Evolutionary conservation across 2,113 vertebrate species (phyloP), one percentile per base, ranked within the genome.

Genomic region (Gopherus flavomarginatus): DNA sequence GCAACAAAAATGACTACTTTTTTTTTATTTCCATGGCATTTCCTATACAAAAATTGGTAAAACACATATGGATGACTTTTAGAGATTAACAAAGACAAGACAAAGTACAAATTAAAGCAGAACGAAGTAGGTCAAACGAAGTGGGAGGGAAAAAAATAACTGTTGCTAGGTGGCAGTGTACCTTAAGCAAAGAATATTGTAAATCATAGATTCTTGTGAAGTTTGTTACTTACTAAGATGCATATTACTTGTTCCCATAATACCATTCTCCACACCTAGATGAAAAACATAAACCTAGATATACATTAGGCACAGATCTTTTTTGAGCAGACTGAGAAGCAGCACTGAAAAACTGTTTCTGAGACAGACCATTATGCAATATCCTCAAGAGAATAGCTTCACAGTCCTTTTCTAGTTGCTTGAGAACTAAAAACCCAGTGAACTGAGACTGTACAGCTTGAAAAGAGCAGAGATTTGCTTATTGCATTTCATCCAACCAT

Each of bases 161-260:
- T 97, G 96, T 97, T 97, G 97, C 96, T 97, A 97, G 96, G 97
- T 97, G 97, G 97, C 96, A 97, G 96, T 96, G 96, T 96, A 97
- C 97, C 90, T 97, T 97, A 96, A 97, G 94, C 84, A 96, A 97
- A 97, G 96, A 97, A 94, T 38, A 96, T 50, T 85, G 27, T 86
- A 97, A 94, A 91, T 87, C 89, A 92, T 2, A 77, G 65, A 90
- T 29, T 88, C 87, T 38, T 84, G 86, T 80, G 21, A 96, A 88
- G 77, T 97, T 94, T 1, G 1, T 87, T 86, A 92, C 88, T 88
- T 94, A 54, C 90, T 94, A 85, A 81, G 24, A 78, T 78, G 44
- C 14, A 44, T 78, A 7, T 47, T 27, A 47, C 11, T 27, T 47
- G 22, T 16, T 47, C 42, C 26, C 44, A 27, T 47, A 47, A 78